These are phyloP conservation scores for Drosophila merina DNA, from an alignment of 2,888 invertebrate species.

Conservation along the genomic window DNA sequence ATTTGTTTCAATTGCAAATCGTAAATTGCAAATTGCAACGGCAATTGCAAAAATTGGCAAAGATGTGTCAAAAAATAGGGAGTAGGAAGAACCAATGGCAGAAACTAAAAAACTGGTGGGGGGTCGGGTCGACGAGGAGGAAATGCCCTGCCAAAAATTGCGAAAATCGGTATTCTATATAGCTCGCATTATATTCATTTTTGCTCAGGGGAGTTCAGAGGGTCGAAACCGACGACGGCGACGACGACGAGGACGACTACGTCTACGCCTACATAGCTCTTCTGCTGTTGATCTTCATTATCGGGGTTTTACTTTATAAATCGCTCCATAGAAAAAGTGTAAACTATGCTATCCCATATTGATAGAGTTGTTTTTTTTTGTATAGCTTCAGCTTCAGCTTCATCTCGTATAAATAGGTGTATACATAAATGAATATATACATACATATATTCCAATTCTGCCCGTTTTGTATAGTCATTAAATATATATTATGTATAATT, in stretches of 20 bases:
- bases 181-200: slow-evolving; percentile 14
- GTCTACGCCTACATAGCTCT: slow-evolving; percentile 33
- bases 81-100: slow-evolving; percentile 45
- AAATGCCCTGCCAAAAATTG: slow-evolving; percentile 31
- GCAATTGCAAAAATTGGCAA: slow-evolving; percentile 59
- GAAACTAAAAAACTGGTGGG: slow-evolving; percentile 29
- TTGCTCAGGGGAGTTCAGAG: slow-evolving; percentile 19
- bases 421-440: slow-evolving; percentile 65
- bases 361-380: slow-evolving; percentile 51
- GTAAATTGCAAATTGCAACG: slow-evolving; percentile 68
- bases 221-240: slow-evolving; percentile 46
- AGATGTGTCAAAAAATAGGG: slow-evolving; percentile 47
- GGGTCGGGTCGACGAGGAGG: slow-evolving; percentile 20
- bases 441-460: slow-evolving; percentile 41
- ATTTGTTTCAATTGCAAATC: slow-evolving; percentile 22
- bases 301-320: slow-evolving; percentile 53
- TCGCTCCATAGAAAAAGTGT: slow-evolving; percentile 79
- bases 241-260: slow-evolving; percentile 30
- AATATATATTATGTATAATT: slow-evolving; percentile 66
- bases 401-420: slow-evolving; percentile 69
- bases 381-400: slow-evolving; percentile 43
- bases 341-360: slow-evolving; percentile 75
- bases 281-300: slow-evolving; percentile 20
- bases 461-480: slow-evolving; percentile 63
- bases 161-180: slow-evolving; percentile 41